A percentile compares a stretch with the other conserved stretches of the same genome.
Conservation (phyloP, 2,888 invertebrate genomes). For the Oscheius sp. region DNA sequence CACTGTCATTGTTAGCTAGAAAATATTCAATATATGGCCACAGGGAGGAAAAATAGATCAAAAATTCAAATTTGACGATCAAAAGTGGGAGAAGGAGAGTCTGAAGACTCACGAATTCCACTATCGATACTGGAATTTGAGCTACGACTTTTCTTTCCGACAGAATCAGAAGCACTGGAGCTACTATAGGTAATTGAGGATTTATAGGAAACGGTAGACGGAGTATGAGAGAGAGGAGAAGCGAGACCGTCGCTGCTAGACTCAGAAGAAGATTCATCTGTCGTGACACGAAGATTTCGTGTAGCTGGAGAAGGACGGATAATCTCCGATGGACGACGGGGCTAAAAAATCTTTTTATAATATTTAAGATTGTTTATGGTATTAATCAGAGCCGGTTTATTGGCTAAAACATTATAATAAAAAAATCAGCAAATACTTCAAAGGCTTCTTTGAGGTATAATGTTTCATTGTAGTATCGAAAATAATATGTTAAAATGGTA, state of each 20-base stretch:
- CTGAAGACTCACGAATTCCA: conserved; percentile 45
- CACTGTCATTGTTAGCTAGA: too few species aligned
- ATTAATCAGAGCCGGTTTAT: too few species aligned
- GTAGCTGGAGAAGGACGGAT: conserved; percentile 33
- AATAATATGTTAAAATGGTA: too few species aligned
- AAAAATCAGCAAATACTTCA: too few species aligned
- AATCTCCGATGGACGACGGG: conserved; percentile 54
- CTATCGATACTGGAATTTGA: conserved; percentile 53
- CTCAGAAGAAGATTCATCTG: conserved; percentile 38
- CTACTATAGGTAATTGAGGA: conserved; percentile 30
- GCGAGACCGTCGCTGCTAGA: conserved; percentile 29
- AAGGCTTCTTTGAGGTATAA: too few species aligned
- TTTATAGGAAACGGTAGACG: conserved; percentile 22
- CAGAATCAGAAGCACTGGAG: conserved; percentile 36
- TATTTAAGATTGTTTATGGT: not conserved
- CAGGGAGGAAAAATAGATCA: not conserved
- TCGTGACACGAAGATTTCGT: conserved; percentile 40
- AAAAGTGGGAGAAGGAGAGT: conserved; percentile 25
- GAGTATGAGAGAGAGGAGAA: conserved; percentile 28
- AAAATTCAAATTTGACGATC: conserved; percentile 23
- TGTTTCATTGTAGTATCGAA: too few species aligned
- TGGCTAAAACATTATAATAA: too few species aligned
- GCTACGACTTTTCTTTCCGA: conserved; percentile 34
- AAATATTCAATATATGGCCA: conserved; percentile 9
- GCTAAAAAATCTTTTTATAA: conserved; percentile 33